Base-by-base conservation (phyloP, 2,113 vertebrate genomes). In the Apus apus region DNA sequence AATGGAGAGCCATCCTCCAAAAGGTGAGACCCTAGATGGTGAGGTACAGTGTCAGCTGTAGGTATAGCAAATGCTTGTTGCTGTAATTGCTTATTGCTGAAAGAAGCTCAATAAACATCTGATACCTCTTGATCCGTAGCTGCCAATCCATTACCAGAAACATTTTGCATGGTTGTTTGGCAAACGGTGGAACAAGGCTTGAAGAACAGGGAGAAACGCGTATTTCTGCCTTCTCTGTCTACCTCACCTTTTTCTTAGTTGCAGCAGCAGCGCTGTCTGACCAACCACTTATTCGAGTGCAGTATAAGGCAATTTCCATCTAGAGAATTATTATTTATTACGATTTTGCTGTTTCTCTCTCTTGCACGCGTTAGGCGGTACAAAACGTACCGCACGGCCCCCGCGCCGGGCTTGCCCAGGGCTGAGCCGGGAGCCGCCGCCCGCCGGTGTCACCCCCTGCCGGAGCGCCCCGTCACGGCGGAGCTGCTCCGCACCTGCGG, bases 381-480 rank as follows among this genome's bases (percentile, higher is more conserved):
- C 46, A 32, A 66, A 54, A 36, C 46, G 14, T 12, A 23, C 27
- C 0, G 18, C 2, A 27, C 2, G 18, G 23, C 43, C 9, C 2
- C 5, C 6, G 8, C 45, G 21, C 4, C 19, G 13, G 43, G 20
- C 8, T 1, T 16, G 22, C n/a, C 2, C 11, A 50, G 54, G 8
- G n/a, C 27, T 18, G 27, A 27, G 15, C 20, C 8, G 32, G 60
- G 13, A 56, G 23, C 19, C 45, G 76, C 53, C 25, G 51, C 73
- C 51, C 26, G 53, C 15, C 15, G 53, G 46, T 40, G 50, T 54
- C 50, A 92, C 91, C 93, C 95, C 88, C 97, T 97, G 22, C 53
- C 5, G 32, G 78, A 60, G 62, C 13, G 7, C 4, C 22, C 30
- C 14, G 18, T 20, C 45, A 27, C 0, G 56, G 30, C 46, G 15